phyloP scores from a whole-genome alignment of 2,797 vertebrate genomes.

The Falco naumanni region DNA sequence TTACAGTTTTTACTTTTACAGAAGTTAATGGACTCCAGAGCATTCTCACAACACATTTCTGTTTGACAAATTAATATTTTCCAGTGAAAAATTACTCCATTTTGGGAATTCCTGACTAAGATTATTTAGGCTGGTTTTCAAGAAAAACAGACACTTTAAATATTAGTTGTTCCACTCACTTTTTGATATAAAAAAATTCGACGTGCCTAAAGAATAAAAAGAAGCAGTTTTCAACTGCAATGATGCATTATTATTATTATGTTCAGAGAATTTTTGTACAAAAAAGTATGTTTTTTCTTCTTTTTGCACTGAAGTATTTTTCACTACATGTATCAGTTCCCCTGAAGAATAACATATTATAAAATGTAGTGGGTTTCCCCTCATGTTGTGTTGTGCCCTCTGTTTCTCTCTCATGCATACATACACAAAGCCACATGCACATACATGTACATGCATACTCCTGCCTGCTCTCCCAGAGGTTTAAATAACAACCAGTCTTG shows the following conservation, averaged over 20 bases:
- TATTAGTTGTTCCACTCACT: neutral
- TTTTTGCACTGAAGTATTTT: neutral
- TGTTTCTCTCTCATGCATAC: neutral
- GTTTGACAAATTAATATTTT: constrained; percentile 3
- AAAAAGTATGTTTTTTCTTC: neutral
- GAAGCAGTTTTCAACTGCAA: neutral
- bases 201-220: neutral
- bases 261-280: neutral
- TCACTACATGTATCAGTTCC: neutral
- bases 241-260: neutral
- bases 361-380: neutral
- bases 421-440: neutral
- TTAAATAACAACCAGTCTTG: neutral
- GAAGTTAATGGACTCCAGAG: neutral
- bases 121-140: neutral
- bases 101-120: neutral
- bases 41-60: neutral
- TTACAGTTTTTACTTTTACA: neutral
- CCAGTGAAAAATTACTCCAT: neutral
- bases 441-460: neutral
- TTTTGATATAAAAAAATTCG: neutral
- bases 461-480: neutral
- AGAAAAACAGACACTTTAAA: neutral
- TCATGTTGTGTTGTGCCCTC: neutral
- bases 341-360: neutral